Evolutionary conservation across 2,888 invertebrate genomes (phyloP).

Genomic region (Pharmacophagus antenor): DNA sequence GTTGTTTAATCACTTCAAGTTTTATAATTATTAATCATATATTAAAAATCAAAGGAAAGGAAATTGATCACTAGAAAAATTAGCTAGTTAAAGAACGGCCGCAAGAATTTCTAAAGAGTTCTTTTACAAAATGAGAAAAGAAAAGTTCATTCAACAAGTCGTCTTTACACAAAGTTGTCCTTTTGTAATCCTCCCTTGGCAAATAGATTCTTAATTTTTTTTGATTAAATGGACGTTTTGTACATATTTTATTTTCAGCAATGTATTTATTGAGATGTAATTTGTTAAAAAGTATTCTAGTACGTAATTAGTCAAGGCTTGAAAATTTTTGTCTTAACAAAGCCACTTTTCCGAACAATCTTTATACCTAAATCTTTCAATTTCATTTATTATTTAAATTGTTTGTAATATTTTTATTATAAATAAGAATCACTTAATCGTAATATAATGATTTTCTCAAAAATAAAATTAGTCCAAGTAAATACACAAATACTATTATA

Average conservation of each 20-base stretch:
- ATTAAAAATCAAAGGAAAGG: background rate
- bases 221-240: slow-evolving; percentile 3
- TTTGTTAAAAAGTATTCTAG: background rate
- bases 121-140: slow-evolving; percentile 3
- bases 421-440: background rate
- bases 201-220: slow-evolving; percentile 1
- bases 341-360: background rate
- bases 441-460: background rate
- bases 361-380: background rate
- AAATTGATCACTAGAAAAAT: background rate
- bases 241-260: slow-evolving; percentile 4
- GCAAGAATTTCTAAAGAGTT: background rate
- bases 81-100: background rate
- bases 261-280: slow-evolving; percentile 1
- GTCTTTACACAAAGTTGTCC: slow-evolving; percentile 5
- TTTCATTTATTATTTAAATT: background rate
- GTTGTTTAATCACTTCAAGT: background rate
- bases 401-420: too few species aligned
- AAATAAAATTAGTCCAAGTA: too few species aligned
- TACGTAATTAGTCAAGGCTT: background rate
- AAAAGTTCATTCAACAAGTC: slow-evolving; percentile 15
- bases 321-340: background rate
- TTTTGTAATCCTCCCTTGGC: slow-evolving; percentile 4
- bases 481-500: background rate
- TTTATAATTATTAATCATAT: background rate